A percentile compares a stretch with the other conserved stretches of the same genome.
phyloP scores from a whole-genome alignment of 2,113 vertebrate species.

The Pipa parva region DNA sequence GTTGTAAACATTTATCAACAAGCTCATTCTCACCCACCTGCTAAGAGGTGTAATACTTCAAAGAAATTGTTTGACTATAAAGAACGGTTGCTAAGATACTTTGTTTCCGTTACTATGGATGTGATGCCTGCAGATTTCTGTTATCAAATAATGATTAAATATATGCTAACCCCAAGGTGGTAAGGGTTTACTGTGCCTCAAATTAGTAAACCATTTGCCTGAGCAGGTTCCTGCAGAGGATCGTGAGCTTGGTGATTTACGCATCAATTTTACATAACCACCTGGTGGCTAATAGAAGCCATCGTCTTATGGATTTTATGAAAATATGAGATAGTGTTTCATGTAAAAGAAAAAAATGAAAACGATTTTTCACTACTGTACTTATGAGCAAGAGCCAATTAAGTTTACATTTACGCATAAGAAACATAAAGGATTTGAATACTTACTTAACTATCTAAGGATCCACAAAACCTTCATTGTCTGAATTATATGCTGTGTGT shows the following conservation, averaged over 20 bases:
- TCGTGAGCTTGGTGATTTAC: constrained; percentile 44
- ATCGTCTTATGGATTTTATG: neutral
- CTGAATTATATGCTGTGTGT: too few relatives aligned
- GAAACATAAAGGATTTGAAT: too few relatives aligned
- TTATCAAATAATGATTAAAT: constrained; percentile 99
- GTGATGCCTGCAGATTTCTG: constrained; percentile 87
- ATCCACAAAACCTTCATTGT: too few relatives aligned
- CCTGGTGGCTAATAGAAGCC: constrained; percentile 12
- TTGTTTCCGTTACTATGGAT: constrained; percentile 79
- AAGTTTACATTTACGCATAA: too few relatives aligned
- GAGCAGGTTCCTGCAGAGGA: constrained; percentile 68
- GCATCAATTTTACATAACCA: constrained; percentile 52
- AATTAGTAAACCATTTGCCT: constrained; percentile 83
- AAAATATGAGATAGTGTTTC: too few relatives aligned
- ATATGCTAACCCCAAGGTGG: constrained; percentile 94
- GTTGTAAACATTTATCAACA: constrained; percentile 98
- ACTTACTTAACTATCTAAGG: too few relatives aligned
- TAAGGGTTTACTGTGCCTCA: constrained; percentile 76
- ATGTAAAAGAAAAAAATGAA: too few relatives aligned
- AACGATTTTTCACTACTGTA: too few relatives aligned
- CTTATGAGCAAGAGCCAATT: too few relatives aligned
- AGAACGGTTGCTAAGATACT: constrained; percentile 98
- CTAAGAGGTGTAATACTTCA: constrained; percentile 98
- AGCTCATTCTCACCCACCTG: constrained; percentile 96
- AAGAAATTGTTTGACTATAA: constrained; percentile 99